These are phyloP conservation scores for Drosophila mercatorum DNA, from an alignment of 2,888 invertebrate species.

Conservation along the genomic window DNA sequence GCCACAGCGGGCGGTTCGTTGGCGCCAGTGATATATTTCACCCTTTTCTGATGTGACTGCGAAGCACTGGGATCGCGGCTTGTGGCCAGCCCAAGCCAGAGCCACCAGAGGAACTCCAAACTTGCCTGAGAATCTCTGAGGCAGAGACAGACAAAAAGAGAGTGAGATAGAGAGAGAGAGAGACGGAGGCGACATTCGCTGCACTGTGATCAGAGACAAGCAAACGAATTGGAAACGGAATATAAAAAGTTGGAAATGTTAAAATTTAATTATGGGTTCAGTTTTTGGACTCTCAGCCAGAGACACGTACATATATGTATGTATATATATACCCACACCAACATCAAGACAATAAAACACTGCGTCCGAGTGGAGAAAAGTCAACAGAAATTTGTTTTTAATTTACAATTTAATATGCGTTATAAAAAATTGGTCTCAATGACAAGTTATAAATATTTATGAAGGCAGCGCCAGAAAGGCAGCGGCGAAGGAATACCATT, in stretches of 20 bases:
- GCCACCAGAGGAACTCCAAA: slow-evolving; percentile 32
- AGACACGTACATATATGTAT: slow-evolving; percentile 16
- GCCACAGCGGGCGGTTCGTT: slow-evolving; percentile 82
- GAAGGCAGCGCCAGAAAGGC: slow-evolving; percentile 58
- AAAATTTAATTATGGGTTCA: slow-evolving; percentile 78
- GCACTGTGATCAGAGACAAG: slow-evolving; percentile 32
- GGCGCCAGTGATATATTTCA: slow-evolving; percentile 83
- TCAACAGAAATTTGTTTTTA: slow-evolving; percentile 79
- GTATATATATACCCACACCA: slow-evolving; percentile 4
- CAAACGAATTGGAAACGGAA: slow-evolving; percentile 27
- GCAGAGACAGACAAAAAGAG: slow-evolving; percentile 13
- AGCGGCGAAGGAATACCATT: slow-evolving; percentile 37
- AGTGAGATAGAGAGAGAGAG: slow-evolving; percentile 5
- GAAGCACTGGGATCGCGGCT: slow-evolving; percentile 34
- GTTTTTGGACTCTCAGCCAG: slow-evolving; percentile 31
- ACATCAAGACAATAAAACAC: slow-evolving; percentile 70
- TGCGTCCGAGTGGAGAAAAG: slow-evolving; percentile 68
- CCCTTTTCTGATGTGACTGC: slow-evolving; percentile 62
- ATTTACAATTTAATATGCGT: slow-evolving; percentile 80
- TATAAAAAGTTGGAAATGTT: slow-evolving; percentile 76
- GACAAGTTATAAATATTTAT: slow-evolving; percentile 78
- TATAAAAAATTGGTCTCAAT: slow-evolving; percentile 79
- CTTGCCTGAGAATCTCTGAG: slow-evolving; percentile 49
- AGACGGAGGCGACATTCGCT: slow-evolving; percentile 42
- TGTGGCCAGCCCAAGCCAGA: slow-evolving; percentile 34